Conservation (phyloP, 30 jellyfish, hydroid and myxozoan genomes). For the Turritopsis rubra region DNA sequence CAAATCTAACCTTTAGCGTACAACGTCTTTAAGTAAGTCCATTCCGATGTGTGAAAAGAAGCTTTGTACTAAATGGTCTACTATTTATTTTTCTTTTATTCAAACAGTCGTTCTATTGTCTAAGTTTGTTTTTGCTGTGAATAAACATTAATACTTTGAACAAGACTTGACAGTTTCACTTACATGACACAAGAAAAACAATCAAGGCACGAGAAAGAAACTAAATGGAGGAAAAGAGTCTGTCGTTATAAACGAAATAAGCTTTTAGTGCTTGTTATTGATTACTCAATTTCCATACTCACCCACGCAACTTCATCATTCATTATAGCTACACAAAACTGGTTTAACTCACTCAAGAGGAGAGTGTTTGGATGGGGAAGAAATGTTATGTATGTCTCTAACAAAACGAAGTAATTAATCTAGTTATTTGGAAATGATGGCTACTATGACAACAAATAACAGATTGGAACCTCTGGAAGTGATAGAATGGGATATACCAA, state of each 20-base stretch:
- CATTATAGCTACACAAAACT: too few species aligned
- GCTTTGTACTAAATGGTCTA: neutral
- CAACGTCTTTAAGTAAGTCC: neutral
- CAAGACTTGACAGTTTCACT: slow-evolving; percentile 9
- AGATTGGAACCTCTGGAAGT: slow-evolving; percentile 33
- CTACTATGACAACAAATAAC: slow-evolving; percentile 2
- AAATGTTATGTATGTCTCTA: too few species aligned
- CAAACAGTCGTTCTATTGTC: neutral
- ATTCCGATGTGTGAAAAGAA: neutral
- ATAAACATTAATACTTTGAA: neutral
- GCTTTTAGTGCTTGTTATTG: neutral
- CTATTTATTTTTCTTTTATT: neutral
- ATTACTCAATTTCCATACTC: neutral
- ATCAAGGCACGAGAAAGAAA: slow-evolving; percentile 7
- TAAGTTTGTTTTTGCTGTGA: neutral
- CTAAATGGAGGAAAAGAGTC: neutral
- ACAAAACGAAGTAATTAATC: too few species aligned
- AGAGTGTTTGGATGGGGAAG: too few species aligned
- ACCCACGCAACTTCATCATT: neutral
- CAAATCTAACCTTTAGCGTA: neutral
- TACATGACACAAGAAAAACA: slow-evolving; percentile 14
- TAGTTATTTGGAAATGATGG: neutral
- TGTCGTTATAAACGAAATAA: neutral
- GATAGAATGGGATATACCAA: slow-evolving; percentile 90
- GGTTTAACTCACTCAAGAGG: too few species aligned